Percentiles rank a stretch among this genome's conserved stretches.
These are phyloP conservation scores for Lasioglossum pauxillum DNA, from an alignment of 2,888 invertebrate genomes.

Conservation along the genomic window DNA sequence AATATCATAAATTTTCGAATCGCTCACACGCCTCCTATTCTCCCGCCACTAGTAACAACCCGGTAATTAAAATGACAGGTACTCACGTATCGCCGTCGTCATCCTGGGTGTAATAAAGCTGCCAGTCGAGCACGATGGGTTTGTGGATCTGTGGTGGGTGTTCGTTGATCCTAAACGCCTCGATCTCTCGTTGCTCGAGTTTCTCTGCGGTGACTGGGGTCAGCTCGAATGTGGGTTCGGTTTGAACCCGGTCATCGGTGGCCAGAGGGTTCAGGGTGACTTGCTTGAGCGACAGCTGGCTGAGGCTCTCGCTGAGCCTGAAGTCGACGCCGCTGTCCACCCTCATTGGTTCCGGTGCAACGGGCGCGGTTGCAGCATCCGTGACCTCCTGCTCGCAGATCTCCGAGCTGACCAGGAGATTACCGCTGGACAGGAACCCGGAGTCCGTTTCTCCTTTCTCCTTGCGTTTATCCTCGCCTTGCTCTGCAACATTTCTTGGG, in stretches of 20 bases:
- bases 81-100: conserved; percentile 96
- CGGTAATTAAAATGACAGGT: not conserved
- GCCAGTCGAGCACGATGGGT: conserved; percentile 82
- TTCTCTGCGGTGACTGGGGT: conserved; percentile 63
- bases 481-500: conserved; percentile 72
- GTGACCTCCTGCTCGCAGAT: conserved; percentile 60
- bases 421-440: conserved; percentile 78
- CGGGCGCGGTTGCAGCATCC: conserved; percentile 38
- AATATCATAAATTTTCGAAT: too few relatives aligned
- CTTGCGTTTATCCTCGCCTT: conserved; percentile 51
- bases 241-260: conserved; percentile 63
- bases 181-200: conserved; percentile 28
- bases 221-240: conserved; percentile 71
- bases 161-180: conserved; percentile 62
- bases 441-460: conserved; percentile 76
- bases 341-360: conserved; percentile 84
- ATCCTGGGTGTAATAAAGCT: conserved; percentile 90
- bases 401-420: conserved; percentile 70
- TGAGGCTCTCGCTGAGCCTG: conserved; percentile 87
- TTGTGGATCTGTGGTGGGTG: conserved; percentile 70
- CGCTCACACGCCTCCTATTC: too few relatives aligned
- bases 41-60: too few relatives aligned
- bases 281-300: conserved; percentile 86
- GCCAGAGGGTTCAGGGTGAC: conserved; percentile 78
- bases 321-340: conserved; percentile 89